Conservation (phyloP, 2,797 vertebrate genomes). For the Arnoldichthys spilopterus region DNA sequence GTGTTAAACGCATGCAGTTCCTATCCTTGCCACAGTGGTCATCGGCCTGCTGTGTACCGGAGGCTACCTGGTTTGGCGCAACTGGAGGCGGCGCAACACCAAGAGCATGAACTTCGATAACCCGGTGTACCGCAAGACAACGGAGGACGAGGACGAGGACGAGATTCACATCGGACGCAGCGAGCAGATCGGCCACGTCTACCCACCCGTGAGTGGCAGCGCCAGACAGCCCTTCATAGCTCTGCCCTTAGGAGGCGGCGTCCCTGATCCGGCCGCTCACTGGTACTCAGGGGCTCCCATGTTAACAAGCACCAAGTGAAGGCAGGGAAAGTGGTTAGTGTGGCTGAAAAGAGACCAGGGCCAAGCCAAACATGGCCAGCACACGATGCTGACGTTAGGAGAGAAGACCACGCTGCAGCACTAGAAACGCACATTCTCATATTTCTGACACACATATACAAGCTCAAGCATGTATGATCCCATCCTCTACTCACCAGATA, state of each 20-base stretch:
- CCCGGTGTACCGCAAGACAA: slow-evolving; percentile 96
- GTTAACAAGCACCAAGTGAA: slow-evolving; percentile 79
- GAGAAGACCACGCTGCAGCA: slow-evolving; percentile 56
- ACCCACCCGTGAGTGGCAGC: slow-evolving; percentile 93
- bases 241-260: slow-evolving; percentile 76
- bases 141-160: slow-evolving; percentile 88
- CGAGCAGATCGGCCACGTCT: slow-evolving; percentile 93
- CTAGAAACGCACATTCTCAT: slow-evolving; percentile 27
- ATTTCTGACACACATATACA: slow-evolving; percentile 41
- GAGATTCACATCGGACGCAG: slow-evolving; percentile 95
- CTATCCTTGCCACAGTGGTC: slow-evolving; percentile 90
- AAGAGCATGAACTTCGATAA: slow-evolving; percentile 99
- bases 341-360: slow-evolving; percentile 38
- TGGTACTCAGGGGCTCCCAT: slow-evolving; percentile 83
- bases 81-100: slow-evolving; percentile 98
- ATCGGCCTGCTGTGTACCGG: slow-evolving; percentile 90
- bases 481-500: not conserved
- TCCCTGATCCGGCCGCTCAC: slow-evolving; percentile 81
- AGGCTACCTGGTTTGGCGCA: slow-evolving; percentile 97
- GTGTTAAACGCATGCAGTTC: slow-evolving; percentile 87
- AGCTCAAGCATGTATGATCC: not conserved
- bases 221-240: slow-evolving; percentile 81
- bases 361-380: slow-evolving; percentile 49
- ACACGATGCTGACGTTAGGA: slow-evolving; percentile 49
- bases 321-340: slow-evolving; percentile 11